These are phyloP conservation scores for Isichthys henryi DNA, from an alignment of 2,113 vertebrate species.

Conservation along the genomic window DNA sequence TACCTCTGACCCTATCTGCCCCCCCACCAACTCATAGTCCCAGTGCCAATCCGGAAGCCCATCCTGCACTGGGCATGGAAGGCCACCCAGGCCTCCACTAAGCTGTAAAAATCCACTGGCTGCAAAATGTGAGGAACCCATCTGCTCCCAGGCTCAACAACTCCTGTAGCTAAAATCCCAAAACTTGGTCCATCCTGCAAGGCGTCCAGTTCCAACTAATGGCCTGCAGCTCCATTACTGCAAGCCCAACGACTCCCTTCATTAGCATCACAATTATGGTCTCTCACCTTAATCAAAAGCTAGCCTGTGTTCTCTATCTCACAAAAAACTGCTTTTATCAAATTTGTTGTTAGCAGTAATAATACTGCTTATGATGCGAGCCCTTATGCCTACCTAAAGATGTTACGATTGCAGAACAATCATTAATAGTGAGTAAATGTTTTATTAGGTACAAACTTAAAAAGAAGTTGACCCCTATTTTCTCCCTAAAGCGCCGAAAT, in stretches of 20 bases:
- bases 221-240: neutral
- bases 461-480: neutral
- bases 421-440: neutral
- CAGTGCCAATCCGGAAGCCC: conserved; percentile 43
- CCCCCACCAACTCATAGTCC: conserved; percentile 26
- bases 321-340: neutral
- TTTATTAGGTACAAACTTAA: neutral
- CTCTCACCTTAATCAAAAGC: neutral
- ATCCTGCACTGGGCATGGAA: conserved; percentile 43
- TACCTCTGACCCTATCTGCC: conserved; percentile 25
- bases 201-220: neutral
- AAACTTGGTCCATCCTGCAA: neutral
- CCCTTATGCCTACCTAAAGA: neutral
- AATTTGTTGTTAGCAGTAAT: neutral
- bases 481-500: neutral
- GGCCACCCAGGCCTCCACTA: neutral
- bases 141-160: neutral
- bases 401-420: neutral
- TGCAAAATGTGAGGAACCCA: neutral
- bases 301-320: neutral
- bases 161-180: neutral
- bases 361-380: neutral
- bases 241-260: neutral
- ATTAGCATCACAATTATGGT: neutral
- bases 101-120: neutral